These are phyloP conservation scores for Pollenia labialis DNA, from an alignment of 2,888 invertebrate genomes.

Conservation along the genomic window DNA sequence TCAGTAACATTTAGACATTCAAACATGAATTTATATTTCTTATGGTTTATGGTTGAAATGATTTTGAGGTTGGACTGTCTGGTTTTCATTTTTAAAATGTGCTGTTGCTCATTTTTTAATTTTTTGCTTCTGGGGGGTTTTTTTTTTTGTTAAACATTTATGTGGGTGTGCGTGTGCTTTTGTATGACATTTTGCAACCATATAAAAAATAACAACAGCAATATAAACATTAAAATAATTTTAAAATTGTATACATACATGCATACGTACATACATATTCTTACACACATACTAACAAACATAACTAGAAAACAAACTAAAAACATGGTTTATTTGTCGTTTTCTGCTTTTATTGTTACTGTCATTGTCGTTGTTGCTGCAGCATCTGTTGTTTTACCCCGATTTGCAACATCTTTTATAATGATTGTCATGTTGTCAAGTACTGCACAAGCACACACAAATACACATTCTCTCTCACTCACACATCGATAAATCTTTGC, in stretches of 20 bases:
- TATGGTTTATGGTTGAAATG: constrained; percentile 47
- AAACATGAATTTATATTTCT: constrained; percentile 29
- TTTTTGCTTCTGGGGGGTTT: neutral
- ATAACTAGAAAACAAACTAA: neutral
- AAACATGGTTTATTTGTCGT: neutral
- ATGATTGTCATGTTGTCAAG: constrained; percentile 41
- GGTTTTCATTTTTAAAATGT: constrained; percentile 29
- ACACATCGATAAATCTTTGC: constrained; percentile 8
- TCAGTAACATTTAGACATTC: constrained; percentile 12
- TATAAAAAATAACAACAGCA: neutral
- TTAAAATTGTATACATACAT: neutral
- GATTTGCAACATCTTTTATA: constrained; percentile 24
- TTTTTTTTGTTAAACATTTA: neutral
- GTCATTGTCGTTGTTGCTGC: neutral
- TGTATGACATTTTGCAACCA: neutral
- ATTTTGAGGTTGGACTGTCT: constrained; percentile 55
- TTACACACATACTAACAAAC: neutral
- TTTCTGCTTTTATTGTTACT: constrained; percentile 18
- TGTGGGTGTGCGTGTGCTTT: neutral
- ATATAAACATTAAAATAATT: constrained; percentile 30
- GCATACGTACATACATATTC: too few relatives aligned
- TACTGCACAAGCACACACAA: neutral
- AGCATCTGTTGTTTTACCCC: constrained; percentile 6
- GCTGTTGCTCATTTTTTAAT: neutral
- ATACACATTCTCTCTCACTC: neutral